A percentile compares a stretch with the other conserved stretches of the same genome.
Conservation (phyloP, 2,888 invertebrate species). For the Mimas tiliae region DNA sequence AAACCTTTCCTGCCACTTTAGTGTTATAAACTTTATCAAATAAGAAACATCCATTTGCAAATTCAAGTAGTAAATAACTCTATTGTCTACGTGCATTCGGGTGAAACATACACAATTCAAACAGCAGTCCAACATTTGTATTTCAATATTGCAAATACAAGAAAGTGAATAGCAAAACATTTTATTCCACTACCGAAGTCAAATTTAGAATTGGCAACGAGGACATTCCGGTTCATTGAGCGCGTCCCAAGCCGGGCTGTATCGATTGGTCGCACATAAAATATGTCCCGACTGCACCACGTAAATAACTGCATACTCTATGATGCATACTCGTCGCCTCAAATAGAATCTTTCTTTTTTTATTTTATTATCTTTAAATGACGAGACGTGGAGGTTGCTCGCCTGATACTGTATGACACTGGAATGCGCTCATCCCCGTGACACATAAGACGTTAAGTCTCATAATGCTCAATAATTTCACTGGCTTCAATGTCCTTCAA, state of each 20-base stretch:
- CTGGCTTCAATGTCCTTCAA: too few species aligned
- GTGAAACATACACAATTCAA: background rate
- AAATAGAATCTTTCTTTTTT: background rate
- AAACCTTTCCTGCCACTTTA: too few species aligned
- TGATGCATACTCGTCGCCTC: conserved; percentile 4
- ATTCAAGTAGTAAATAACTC: too few species aligned
- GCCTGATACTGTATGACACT: too few species aligned
- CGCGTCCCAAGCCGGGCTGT: conserved; percentile 58
- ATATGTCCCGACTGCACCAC: conserved; percentile 53
- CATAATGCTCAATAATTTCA: too few species aligned
- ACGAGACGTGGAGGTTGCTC: too few species aligned
- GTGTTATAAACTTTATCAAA: too few species aligned
- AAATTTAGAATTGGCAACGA: conserved; percentile 29
- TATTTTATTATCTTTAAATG: too few species aligned
- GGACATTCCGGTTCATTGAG: conserved; percentile 65
- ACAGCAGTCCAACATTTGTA: background rate
- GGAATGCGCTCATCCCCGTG: too few species aligned
- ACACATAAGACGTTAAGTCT: too few species aligned
- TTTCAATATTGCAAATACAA: conserved; percentile 19
- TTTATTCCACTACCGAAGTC: conserved; percentile 22
- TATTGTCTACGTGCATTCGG: too few species aligned
- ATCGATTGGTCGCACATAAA: conserved; percentile 69
- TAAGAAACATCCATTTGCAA: too few species aligned
- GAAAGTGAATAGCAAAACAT: conserved; percentile 20
- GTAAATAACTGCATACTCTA: conserved; percentile 50